Conservation (phyloP, 2,888 invertebrate species). For the Drosophila testacea region DNA sequence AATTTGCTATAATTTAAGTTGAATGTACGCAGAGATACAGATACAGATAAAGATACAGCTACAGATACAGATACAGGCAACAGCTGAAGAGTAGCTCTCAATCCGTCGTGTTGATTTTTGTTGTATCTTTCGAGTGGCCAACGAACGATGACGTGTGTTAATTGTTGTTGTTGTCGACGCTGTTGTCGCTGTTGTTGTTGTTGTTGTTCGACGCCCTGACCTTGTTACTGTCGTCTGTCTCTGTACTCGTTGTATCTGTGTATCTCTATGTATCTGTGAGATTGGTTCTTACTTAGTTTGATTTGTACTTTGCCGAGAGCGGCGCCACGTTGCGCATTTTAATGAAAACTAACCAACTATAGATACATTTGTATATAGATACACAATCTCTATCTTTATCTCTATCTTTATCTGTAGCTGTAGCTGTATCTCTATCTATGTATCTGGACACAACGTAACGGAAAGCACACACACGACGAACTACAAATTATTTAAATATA, state of each 20-base stretch:
- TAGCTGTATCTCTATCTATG: conserved; percentile 16
- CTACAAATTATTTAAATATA: conserved; percentile 51
- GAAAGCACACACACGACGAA: conserved; percentile 34
- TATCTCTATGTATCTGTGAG: conserved; percentile 30
- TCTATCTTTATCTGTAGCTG: conserved; percentile 18
- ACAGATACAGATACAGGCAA: conserved; percentile 30
- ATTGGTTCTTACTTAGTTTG: conserved; percentile 34
- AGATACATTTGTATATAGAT: conserved; percentile 10
- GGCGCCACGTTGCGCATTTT: conserved; percentile 53
- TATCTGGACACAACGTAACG: conserved; percentile 45
- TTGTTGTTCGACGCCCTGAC: conserved; percentile 67
- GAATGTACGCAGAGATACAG: conserved; percentile 60
- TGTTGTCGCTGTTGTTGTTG: conserved; percentile 28
- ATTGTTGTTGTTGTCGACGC: conserved; percentile 36
- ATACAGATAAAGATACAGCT: conserved; percentile 20
- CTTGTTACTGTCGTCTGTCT: conserved; percentile 65
- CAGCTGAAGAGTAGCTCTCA: conserved; percentile 30
- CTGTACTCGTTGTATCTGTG: conserved; percentile 11
- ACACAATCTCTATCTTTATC: neutral
- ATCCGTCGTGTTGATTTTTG: conserved; percentile 6
- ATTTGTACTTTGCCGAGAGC: conserved; percentile 16
- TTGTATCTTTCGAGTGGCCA: conserved; percentile 57
- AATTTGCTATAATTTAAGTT: conserved; percentile 70
- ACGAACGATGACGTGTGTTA: conserved; percentile 68
- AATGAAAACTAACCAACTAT: conserved; percentile 13